A percentile compares a stretch with the other conserved stretches of the same genome.
phyloP scores from a whole-genome alignment of 2,888 invertebrate species.

The Nesidiocoris tenuis region DNA sequence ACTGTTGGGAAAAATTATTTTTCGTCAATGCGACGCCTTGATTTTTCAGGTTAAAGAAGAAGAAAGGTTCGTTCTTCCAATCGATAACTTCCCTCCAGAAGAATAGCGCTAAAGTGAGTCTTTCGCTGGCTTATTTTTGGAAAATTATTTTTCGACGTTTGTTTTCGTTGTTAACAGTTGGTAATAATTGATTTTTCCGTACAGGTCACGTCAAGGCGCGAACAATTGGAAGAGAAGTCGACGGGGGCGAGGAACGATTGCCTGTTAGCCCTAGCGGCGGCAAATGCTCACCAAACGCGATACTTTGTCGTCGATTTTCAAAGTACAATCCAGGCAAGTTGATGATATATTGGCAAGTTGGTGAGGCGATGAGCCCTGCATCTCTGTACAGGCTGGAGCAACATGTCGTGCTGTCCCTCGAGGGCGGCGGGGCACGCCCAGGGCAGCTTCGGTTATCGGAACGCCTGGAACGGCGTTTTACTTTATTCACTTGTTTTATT shows the following conservation, averaged over 20 bases:
- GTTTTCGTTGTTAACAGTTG: too few species aligned
- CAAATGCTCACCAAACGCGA: constrained; percentile 87
- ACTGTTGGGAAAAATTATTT: too few species aligned
- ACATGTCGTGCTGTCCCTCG: too few species aligned
- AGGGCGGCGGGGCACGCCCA: too few species aligned
- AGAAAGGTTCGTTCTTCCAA: constrained; percentile 94
- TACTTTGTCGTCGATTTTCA: constrained; percentile 92
- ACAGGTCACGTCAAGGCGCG: constrained; percentile 79
- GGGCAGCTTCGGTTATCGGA: too few species aligned
- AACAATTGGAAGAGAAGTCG: constrained; percentile 89
- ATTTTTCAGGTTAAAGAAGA: constrained; percentile 86
- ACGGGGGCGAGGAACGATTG: constrained; percentile 94
- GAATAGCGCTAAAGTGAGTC: constrained; percentile 87
- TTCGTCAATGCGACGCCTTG: too few species aligned
- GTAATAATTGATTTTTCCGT: too few species aligned
- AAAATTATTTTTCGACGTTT: background rate
- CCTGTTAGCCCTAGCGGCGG: constrained; percentile 83
- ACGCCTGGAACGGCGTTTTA: too few species aligned
- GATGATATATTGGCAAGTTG: too few species aligned
- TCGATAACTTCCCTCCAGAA: constrained; percentile 94
- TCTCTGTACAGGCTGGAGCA: too few species aligned
- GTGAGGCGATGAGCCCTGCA: too few species aligned
- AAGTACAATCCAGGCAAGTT: constrained; percentile 69
- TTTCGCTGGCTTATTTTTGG: background rate
- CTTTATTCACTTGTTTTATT: too few species aligned